A percentile compares a stretch with the other conserved stretches of the same genome.
Evolutionary conservation across 64 coral and sea anemone genomes (phyloP).

Genomic region (Orbicella faveolata): DNA sequence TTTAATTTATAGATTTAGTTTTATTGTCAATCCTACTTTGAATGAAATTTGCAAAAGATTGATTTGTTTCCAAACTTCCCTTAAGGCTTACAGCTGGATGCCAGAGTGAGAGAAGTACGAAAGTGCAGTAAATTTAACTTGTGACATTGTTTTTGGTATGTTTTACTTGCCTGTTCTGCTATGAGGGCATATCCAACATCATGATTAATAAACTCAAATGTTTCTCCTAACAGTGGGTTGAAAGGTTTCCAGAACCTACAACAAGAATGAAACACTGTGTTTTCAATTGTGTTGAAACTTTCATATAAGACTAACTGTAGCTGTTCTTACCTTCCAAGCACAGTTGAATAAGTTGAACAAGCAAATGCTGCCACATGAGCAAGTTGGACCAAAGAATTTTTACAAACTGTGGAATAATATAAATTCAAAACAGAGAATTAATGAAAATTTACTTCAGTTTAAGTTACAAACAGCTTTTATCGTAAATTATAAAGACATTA

Average conservation of each 20-base stretch:
- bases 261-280: conserved; percentile 8
- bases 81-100: too few relatives aligned
- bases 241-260: conserved; percentile 98
- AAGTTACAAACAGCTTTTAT: too few relatives aligned
- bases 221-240: conserved; percentile 96
- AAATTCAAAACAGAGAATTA: not conserved
- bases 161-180: conserved; percentile 75
- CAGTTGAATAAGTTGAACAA: conserved; percentile 92
- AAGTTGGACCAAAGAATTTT: conserved; percentile 75
- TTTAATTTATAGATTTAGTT: too few relatives aligned
- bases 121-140: too few relatives aligned
- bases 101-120: too few relatives aligned
- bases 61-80: too few relatives aligned
- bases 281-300: not conserved
- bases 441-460: not conserved
- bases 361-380: conserved; percentile 94
- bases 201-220: conserved; percentile 97
- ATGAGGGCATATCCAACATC: conserved; percentile 86
- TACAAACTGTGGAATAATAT: conserved; percentile 56
- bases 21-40: too few relatives aligned
- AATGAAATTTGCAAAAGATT: too few relatives aligned
- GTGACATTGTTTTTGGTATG: not conserved
- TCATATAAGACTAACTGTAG: not conserved
- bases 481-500: too few relatives aligned
- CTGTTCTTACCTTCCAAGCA: conserved; percentile 67